phyloP scores from a whole-genome alignment of 2,888 invertebrate species.

The Nebria brevicollis region DNA sequence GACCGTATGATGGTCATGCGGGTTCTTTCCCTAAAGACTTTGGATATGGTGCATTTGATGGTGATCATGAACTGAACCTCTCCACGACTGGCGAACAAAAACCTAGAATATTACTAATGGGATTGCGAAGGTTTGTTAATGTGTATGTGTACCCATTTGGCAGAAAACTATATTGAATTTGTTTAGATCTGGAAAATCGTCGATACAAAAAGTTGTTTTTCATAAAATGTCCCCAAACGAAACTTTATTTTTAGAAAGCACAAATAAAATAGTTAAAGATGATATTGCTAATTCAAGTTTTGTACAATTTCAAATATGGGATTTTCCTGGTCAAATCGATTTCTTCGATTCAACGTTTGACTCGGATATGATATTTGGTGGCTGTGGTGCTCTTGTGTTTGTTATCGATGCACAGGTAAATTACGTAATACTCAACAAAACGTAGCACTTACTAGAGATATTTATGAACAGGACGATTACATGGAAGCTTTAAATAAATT shows the following conservation, averaged over 20 bases:
- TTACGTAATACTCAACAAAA: conserved; percentile 35
- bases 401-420: conserved; percentile 95
- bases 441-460: conserved; percentile 13
- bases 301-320: conserved; percentile 99
- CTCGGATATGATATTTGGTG: conserved; percentile 95
- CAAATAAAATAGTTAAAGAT: conserved; percentile 98
- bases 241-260: conserved; percentile 97
- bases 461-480: conserved; percentile 85
- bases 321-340: conserved; percentile 99
- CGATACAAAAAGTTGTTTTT: conserved; percentile 99
- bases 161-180: conserved; percentile 6
- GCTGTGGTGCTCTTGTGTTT: conserved; percentile 97
- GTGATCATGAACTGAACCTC: conserved; percentile 75
- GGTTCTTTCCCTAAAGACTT: conserved; percentile 91
- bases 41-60: conserved; percentile 90
- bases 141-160: background rate
- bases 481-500: conserved; percentile 94
- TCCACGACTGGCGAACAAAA: conserved; percentile 80
- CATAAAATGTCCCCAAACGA: conserved; percentile 99
- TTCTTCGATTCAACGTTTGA: conserved; percentile 97
- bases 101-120: conserved; percentile 95
- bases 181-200: conserved; percentile 95
- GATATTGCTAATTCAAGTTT: conserved; percentile 97
- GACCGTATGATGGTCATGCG: conserved; percentile 63
- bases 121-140: conserved; percentile 77